A percentile compares a stretch with the other conserved stretches of the same genome.
Conservation (phyloP, 2,888 invertebrate species). For the Trissolcus brochymenae region DNA sequence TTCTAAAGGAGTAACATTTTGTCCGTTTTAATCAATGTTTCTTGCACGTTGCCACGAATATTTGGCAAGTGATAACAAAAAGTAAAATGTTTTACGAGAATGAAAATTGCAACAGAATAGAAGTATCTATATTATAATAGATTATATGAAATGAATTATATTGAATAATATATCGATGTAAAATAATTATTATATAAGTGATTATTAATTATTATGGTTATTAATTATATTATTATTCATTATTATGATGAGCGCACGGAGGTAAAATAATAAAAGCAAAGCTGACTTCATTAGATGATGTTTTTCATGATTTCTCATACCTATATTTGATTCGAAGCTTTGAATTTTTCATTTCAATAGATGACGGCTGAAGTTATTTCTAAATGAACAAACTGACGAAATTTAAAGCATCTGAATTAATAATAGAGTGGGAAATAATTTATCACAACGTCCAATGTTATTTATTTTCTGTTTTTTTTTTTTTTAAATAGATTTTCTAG, state of each 20-base stretch:
- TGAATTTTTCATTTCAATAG: not conserved
- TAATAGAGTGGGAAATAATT: too few species aligned
- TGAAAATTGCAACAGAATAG: conserved; percentile 70
- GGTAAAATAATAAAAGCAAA: conserved; percentile 55
- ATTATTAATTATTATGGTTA: conserved; percentile 71
- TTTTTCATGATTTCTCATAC: conserved; percentile 14
- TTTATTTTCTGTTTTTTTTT: too few species aligned
- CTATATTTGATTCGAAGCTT: not conserved
- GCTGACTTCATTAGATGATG: conserved; percentile 38
- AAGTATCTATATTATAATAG: conserved; percentile 74
- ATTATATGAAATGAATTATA: conserved; percentile 74
- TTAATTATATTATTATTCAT: conserved; percentile 62
- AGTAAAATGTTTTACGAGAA: conserved; percentile 65
- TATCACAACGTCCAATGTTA: too few species aligned
- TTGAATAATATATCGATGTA: conserved; percentile 76
- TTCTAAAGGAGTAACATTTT: conserved; percentile 21
- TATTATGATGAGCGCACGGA: conserved; percentile 57
- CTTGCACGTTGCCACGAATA: conserved; percentile 68
- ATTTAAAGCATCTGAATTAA: too few species aligned
- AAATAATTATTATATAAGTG: conserved; percentile 71
- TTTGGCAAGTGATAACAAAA: conserved; percentile 68
- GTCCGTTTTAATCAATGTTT: conserved; percentile 66
- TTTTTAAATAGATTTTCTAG: too few species aligned
- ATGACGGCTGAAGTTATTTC: too few species aligned
- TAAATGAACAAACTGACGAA: too few species aligned